Conservation (phyloP, 2,888 invertebrate species). For the Clivina fossor region DNA sequence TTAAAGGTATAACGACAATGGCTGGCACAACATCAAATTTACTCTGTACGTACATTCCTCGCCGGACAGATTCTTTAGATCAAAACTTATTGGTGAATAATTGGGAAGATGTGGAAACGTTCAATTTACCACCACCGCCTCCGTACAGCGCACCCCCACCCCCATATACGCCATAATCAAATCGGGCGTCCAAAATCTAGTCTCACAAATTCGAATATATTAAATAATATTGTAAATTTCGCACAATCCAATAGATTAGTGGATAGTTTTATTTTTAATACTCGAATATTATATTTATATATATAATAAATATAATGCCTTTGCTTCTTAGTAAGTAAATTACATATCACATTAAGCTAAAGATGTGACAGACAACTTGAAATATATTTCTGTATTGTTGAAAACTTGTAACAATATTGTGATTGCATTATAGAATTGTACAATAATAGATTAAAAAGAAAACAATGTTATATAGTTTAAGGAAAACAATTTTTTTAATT, state of each 20-base stretch:
- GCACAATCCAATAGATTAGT: background rate
- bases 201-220: constrained; percentile 11
- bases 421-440: constrained; percentile 11
- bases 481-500: constrained; percentile 8
- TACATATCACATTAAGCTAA: background rate
- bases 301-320: constrained; percentile 3
- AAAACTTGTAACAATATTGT: background rate
- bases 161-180: constrained; percentile 60
- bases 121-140: constrained; percentile 61
- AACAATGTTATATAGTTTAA: constrained; percentile 3
- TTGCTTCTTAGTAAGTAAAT: constrained; percentile 13
- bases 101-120: constrained; percentile 64
- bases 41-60: constrained; percentile 59
- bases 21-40: constrained; percentile 71
- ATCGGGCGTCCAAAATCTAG: constrained; percentile 21
- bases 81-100: constrained; percentile 63
- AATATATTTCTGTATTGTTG: background rate
- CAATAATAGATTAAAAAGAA: constrained; percentile 5
- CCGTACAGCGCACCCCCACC: constrained; percentile 58
- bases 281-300: too few species aligned
- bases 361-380: background rate
- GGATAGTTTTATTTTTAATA: constrained; percentile 16
- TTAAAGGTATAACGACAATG: constrained; percentile 64
- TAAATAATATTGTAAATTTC: background rate
- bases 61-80: constrained; percentile 55